A percentile compares a stretch with the other conserved stretches of the same genome.
Conservation (phyloP, 2,113 vertebrate species). For the Andinoacara biseriatus region DNA sequence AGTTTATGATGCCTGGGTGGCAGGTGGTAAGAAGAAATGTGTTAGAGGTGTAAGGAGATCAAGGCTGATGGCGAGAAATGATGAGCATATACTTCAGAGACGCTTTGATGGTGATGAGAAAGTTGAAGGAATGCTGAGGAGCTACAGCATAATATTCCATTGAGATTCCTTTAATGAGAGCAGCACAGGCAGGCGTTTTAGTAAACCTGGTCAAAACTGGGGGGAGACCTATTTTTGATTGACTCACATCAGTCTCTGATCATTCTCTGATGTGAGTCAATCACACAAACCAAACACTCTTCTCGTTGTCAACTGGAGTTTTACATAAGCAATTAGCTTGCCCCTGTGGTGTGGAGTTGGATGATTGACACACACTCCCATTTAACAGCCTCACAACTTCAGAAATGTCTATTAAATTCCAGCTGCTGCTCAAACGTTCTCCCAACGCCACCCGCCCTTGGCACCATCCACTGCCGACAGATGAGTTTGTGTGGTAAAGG, state of each 20-base stretch:
- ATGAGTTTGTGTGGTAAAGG: slow-evolving; percentile 39
- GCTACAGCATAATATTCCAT: not conserved
- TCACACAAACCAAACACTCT: not conserved
- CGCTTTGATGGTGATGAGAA: slow-evolving; percentile 3
- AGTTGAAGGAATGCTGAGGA: slow-evolving; percentile 14
- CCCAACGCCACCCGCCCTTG: not conserved
- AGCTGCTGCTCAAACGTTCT: slow-evolving; percentile 10
- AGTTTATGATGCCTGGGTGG: slow-evolving; percentile 29
- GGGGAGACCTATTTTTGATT: not conserved
- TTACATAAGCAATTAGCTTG: slow-evolving; percentile 14
- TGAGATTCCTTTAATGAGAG: slow-evolving; percentile 18
- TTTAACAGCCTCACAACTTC: not conserved
- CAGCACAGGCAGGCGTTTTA: not conserved
- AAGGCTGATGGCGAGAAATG: not conserved
- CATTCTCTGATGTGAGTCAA: not conserved
- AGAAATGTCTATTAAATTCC: not conserved
- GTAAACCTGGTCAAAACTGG: not conserved
- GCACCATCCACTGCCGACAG: not conserved
- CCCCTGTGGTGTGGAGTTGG: not conserved
- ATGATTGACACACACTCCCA: not conserved
- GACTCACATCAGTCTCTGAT: not conserved
- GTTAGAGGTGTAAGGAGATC: slow-evolving; percentile 27
- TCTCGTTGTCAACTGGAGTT: slow-evolving; percentile 14
- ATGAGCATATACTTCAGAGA: slow-evolving; percentile 38
- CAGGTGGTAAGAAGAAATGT: slow-evolving; percentile 46